Percentiles rank a stretch among this genome's conserved stretches.
Evolutionary conservation across 2,113 vertebrate genomes (phyloP).

Genomic region (Callithrix jacchus): DNA sequence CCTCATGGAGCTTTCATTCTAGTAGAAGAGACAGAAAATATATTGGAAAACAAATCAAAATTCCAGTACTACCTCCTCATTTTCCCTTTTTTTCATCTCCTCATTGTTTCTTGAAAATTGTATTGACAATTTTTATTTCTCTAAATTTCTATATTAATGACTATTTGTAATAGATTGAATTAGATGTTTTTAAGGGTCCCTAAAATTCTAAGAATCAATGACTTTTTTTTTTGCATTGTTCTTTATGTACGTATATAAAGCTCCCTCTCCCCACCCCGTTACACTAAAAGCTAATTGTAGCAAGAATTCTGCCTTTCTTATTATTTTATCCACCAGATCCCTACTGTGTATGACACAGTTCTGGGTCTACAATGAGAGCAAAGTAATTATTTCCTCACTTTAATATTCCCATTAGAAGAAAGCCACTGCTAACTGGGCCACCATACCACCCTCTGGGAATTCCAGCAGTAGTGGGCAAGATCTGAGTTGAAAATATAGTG

Average conservation of each 20-base stretch:
- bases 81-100: background rate
- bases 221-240: background rate
- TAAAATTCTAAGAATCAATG: conserved; percentile 2
- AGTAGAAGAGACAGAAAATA: background rate
- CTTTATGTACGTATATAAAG: background rate
- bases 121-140: background rate
- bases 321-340: conserved; percentile 5
- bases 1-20: background rate
- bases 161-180: background rate
- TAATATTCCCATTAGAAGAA: conserved; percentile 43
- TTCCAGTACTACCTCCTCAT: background rate
- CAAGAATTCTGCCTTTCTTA: conserved; percentile 39
- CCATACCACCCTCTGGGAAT: conserved; percentile 11
- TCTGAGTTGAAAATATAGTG: conserved; percentile 9
- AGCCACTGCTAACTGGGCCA: conserved; percentile 25
- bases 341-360: conserved; percentile 22
- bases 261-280: background rate
- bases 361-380: background rate
- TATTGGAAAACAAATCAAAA: background rate
- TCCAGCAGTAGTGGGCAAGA: background rate
- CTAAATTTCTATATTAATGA: conserved; percentile 12
- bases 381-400: conserved; percentile 43
- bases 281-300: conserved; percentile 9
- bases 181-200: conserved; percentile 1
- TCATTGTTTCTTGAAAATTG: conserved; percentile 28